Conservation (phyloP, 2,888 invertebrate genomes). For the Cataglyphis rosenhaueri region DNA sequence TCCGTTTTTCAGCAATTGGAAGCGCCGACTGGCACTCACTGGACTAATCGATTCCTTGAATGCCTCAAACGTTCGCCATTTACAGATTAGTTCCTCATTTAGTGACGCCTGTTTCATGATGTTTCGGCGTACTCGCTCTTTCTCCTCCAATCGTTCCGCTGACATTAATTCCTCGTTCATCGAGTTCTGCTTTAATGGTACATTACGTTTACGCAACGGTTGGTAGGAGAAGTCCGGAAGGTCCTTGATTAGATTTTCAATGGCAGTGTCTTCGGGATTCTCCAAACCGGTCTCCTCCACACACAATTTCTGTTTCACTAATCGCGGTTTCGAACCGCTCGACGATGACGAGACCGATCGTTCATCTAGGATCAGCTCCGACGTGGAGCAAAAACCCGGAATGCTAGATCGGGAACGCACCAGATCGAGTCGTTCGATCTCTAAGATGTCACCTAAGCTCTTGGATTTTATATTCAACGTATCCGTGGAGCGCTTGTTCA, state of each 20-base stretch:
- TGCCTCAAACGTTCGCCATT: conserved; percentile 89
- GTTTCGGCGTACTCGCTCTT: conserved; percentile 92
- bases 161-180: conserved; percentile 96
- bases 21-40: conserved; percentile 90
- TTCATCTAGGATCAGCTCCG: conserved; percentile 76
- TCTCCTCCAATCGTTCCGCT: conserved; percentile 93
- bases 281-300: conserved; percentile 87
- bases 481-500: conserved; percentile 77
- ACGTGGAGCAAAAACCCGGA: conserved; percentile 87
- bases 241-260: conserved; percentile 86
- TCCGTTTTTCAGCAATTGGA: conserved; percentile 92
- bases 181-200: conserved; percentile 93
- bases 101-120: conserved; percentile 96
- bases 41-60: conserved; percentile 91
- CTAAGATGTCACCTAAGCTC: conserved; percentile 93
- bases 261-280: conserved; percentile 86
- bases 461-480: conserved; percentile 91
- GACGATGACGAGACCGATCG: conserved; percentile 69
- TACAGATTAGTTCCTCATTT: conserved; percentile 94
- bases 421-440: conserved; percentile 90
- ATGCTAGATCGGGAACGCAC: conserved; percentile 92
- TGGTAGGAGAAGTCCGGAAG: conserved; percentile 87
- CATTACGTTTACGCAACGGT: conserved; percentile 84
- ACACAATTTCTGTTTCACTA: conserved; percentile 95
- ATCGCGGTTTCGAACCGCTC: conserved; percentile 87